Conservation (phyloP, 2,888 invertebrate species). For the Argyra leucocephala region DNA sequence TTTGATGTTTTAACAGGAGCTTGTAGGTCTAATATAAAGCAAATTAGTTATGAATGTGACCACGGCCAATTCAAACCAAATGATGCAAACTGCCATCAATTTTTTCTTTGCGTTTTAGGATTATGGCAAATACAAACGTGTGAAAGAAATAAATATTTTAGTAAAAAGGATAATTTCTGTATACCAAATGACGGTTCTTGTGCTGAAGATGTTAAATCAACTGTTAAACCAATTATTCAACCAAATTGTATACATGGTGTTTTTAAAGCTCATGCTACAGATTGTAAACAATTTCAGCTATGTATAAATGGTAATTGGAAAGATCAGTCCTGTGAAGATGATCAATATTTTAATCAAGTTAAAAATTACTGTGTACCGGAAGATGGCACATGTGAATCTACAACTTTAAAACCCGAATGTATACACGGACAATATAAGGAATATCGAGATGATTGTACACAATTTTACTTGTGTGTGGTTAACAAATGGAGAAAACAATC, state of each 20-base stretch:
- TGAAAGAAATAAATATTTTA: background rate
- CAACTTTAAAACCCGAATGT: background rate
- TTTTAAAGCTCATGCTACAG: background rate
- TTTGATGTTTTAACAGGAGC: too few relatives aligned
- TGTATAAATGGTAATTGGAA: conserved; percentile 2
- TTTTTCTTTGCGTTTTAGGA: background rate
- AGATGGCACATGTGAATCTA: too few relatives aligned
- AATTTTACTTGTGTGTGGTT: conserved; percentile 10
- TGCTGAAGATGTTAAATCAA: background rate
- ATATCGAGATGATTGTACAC: conserved; percentile 11
- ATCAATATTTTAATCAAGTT: background rate
- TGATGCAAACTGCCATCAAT: conserved; percentile 8
- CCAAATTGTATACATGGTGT: conserved; percentile 3
- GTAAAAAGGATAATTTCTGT: background rate
- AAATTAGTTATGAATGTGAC: background rate
- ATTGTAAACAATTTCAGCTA: background rate
- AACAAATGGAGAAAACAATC: background rate
- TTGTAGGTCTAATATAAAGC: too few relatives aligned
- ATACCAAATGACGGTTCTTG: background rate
- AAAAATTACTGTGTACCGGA: background rate
- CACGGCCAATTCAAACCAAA: conserved; percentile 12
- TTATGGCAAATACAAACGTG: background rate
- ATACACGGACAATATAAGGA: conserved; percentile 8
- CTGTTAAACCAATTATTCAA: too few relatives aligned
- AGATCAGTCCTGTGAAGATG: background rate